Percentiles rank a stretch among this genome's conserved stretches.
Evolutionary conservation across 1,140 invertebrate genomes (phyloP).

Genomic region (Apis laboriosa): DNA sequence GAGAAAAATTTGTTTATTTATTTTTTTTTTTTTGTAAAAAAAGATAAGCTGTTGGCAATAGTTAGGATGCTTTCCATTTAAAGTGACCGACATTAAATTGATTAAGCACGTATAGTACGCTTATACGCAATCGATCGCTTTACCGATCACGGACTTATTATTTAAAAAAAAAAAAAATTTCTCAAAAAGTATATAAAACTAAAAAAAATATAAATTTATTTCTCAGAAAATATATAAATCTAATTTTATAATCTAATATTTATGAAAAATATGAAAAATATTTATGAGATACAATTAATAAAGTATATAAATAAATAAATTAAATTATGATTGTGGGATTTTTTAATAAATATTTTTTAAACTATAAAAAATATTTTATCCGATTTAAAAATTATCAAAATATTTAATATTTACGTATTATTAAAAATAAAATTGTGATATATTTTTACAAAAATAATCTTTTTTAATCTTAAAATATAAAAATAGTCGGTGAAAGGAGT

Average conservation of each 20-base stretch:
- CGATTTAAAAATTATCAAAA: neutral
- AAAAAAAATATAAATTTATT: neutral
- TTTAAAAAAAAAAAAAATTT: neutral
- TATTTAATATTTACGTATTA: neutral
- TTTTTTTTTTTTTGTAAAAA: constrained; percentile 6
- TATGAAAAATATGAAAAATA: neutral
- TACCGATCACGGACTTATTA: constrained; percentile 13
- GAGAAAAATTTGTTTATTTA: constrained; percentile 31
- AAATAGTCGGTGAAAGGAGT: constrained; percentile 26
- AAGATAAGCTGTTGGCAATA: constrained; percentile 13
- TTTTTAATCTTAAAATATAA: neutral
- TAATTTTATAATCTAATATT: neutral
- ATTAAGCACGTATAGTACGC: constrained; percentile 44
- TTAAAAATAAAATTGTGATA: neutral
- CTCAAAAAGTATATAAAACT: neutral
- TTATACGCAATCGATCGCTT: constrained; percentile 37
- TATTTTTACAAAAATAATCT: neutral
- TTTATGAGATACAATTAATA: too few species aligned
- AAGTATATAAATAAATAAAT: neutral
- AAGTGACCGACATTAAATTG: constrained; percentile 18
- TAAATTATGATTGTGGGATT: neutral
- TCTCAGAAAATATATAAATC: too few species aligned
- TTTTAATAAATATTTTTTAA: neutral
- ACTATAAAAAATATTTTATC: neutral
- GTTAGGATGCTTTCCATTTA: constrained; percentile 12